These are phyloP conservation scores for Dyspetes luteomarginatus DNA, from an alignment of 2,888 invertebrate species.

Conservation along the genomic window DNA sequence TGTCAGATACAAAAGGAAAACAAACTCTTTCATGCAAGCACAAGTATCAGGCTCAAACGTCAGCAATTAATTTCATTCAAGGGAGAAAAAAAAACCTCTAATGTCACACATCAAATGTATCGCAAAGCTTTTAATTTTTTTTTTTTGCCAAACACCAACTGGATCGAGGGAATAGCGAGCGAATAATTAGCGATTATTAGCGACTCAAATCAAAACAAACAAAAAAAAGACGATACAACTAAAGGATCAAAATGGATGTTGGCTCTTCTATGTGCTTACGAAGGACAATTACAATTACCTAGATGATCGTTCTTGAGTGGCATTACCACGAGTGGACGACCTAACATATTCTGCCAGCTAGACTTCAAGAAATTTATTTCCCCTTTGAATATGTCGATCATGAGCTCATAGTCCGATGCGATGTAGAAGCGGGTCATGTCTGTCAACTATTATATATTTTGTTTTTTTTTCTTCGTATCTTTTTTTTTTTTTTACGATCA, in stretches of 20 bases:
- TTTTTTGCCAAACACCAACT: background rate
- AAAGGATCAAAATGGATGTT: conserved; percentile 55
- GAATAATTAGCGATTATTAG: conserved; percentile 11
- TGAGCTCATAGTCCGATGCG: conserved; percentile 98
- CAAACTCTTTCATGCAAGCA: conserved; percentile 76
- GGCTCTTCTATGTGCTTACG: conserved; percentile 53
- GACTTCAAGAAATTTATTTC: conserved; percentile 99
- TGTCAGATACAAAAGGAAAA: conserved; percentile 50
- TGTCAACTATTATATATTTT: conserved; percentile 92
- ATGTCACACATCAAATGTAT: conserved; percentile 14
- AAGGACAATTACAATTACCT: conserved; percentile 86
- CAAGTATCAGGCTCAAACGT: conserved; percentile 67
- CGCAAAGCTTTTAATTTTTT: conserved; percentile 33
- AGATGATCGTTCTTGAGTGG: conserved; percentile 94
- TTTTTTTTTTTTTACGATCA: conserved; percentile 29
- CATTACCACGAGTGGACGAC: conserved; percentile 97
- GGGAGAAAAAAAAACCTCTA: conserved; percentile 50
- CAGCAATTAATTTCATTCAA: conserved; percentile 33
- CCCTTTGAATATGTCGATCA: conserved; percentile 98
- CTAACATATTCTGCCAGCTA: conserved; percentile 99
- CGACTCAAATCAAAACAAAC: too few species aligned
- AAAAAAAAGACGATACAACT: conserved; percentile 60
- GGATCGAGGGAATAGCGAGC: background rate
- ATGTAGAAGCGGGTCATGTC: conserved; percentile 99
- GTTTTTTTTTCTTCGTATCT: conserved; percentile 58